Conservation (phyloP, 2,113 vertebrate species). For the Cygnus atratus region DNA sequence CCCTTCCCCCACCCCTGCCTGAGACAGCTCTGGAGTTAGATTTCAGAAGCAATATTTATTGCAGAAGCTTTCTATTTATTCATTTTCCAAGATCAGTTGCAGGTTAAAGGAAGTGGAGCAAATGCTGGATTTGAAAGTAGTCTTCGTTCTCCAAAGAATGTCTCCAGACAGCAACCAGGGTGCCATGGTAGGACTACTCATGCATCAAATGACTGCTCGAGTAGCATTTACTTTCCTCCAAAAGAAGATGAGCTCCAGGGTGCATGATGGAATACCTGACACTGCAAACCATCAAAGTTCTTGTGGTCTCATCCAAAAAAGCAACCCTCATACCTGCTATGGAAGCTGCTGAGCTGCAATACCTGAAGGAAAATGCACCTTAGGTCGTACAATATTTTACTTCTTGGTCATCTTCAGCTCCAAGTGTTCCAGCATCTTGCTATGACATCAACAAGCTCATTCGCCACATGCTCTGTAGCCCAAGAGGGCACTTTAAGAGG, state of each 20-base stretch:
- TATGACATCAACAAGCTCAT: neutral
- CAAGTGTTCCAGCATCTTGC: neutral
- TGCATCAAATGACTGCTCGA: neutral
- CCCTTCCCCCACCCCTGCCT: slow-evolving; percentile 1
- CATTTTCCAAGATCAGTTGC: neutral
- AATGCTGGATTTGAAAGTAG: neutral
- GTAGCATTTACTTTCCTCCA: neutral
- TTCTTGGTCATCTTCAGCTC: neutral
- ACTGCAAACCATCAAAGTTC: neutral
- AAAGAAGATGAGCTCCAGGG: neutral
- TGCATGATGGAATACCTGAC: accelerated
- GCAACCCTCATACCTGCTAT: neutral
- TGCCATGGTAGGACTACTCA: neutral
- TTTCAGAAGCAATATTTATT: slow-evolving; percentile 47
- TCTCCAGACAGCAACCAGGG: neutral
- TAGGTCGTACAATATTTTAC: neutral
- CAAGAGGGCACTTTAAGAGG: neutral
- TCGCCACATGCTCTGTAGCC: neutral
- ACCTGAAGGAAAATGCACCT: neutral
- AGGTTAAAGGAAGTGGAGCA: neutral
- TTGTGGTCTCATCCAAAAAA: neutral
- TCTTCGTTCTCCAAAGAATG: neutral
- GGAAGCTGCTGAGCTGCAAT: neutral
- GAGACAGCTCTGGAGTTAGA: neutral
- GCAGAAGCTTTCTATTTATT: slow-evolving; percentile 41